These are phyloP conservation scores for Triops cancriformis DNA, from an alignment of 1,140 invertebrate genomes.

Conservation along the genomic window DNA sequence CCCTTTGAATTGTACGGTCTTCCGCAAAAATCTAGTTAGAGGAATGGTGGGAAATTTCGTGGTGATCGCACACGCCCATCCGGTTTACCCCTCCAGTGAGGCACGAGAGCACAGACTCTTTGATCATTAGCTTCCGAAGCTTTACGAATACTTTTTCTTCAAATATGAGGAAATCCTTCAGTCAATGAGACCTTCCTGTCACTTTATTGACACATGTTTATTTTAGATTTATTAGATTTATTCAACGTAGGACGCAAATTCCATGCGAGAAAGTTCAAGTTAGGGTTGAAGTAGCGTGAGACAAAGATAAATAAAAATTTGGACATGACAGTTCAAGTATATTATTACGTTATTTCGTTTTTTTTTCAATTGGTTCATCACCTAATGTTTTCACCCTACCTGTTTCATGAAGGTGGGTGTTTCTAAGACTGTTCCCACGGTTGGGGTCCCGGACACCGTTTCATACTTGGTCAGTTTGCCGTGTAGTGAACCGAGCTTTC, in stretches of 20 bases:
- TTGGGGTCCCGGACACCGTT: background rate
- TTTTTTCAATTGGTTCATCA: background rate
- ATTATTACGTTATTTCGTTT: background rate
- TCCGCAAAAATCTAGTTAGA: background rate
- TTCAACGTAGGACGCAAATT: too few species aligned
- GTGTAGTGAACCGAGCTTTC: background rate
- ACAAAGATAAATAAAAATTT: too few species aligned
- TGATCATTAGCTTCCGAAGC: background rate
- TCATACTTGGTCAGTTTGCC: background rate
- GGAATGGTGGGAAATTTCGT: background rate
- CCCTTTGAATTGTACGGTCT: background rate
- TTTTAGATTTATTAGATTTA: too few species aligned
- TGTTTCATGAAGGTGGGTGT: background rate
- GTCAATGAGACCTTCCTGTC: too few species aligned
- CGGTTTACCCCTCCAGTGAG: background rate
- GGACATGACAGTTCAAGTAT: too few species aligned
- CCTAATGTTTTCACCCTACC: background rate
- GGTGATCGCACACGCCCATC: conserved; percentile 7
- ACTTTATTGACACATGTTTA: too few species aligned
- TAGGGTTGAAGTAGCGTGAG: too few species aligned
- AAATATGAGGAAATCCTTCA: too few species aligned
- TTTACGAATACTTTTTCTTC: too few species aligned
- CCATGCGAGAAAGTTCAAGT: too few species aligned
- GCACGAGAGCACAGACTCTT: background rate
- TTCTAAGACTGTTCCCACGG: background rate